Conservation (phyloP, 2,797 vertebrate genomes). For the Dendrocincla tyrannina region DNA sequence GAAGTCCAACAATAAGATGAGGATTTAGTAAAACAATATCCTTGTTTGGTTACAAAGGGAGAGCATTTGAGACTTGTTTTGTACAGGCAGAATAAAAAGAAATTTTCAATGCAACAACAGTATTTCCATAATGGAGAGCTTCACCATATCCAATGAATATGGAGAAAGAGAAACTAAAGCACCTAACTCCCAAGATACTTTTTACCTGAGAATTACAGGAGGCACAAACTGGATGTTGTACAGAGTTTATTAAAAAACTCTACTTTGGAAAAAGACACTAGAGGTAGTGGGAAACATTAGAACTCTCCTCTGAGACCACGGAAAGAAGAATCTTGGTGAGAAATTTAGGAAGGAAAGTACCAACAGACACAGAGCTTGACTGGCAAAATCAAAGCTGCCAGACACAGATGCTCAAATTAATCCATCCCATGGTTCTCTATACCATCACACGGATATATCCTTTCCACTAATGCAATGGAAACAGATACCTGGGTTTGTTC, state of each 20-base stretch:
- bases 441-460: not conserved
- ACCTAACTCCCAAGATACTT: not conserved
- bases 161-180: not conserved
- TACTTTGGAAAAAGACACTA: not conserved
- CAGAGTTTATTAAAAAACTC: not conserved
- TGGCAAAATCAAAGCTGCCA: not conserved
- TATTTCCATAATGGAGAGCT: not conserved
- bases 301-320: not conserved
- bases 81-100: not conserved
- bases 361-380: not conserved
- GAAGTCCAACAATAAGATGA: not conserved
- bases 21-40: not conserved
- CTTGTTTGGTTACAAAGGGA: not conserved
- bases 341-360: not conserved
- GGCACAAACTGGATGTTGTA: not conserved
- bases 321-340: not conserved
- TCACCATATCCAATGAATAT: not conserved
- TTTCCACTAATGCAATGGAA: not conserved
- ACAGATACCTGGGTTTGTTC: not conserved
- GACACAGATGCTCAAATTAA: not conserved
- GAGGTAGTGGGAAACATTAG: not conserved
- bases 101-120: not conserved
- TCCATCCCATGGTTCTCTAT: accelerated
- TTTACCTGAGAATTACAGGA: not conserved
- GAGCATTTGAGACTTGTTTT: not conserved